These are phyloP conservation scores for Sebastes taczanowskii DNA, from an alignment of 2,797 vertebrate genomes.

Conservation along the genomic window DNA sequence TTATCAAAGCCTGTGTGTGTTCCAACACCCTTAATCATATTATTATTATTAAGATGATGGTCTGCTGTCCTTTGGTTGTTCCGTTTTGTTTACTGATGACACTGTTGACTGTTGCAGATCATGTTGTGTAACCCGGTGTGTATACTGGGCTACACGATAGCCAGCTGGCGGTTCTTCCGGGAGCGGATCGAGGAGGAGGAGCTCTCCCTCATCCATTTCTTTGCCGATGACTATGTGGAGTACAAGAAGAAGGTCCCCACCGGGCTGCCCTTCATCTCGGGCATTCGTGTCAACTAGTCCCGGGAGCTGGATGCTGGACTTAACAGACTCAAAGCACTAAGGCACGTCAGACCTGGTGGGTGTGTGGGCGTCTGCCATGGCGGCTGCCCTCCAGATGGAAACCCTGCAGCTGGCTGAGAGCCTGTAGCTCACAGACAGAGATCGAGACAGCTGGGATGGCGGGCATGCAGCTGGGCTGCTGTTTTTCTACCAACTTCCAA, in stretches of 20 bases:
- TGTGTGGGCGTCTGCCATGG: conserved; percentile 35
- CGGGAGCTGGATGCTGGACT: conserved; percentile 18
- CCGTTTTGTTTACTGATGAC: neutral
- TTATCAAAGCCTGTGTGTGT: neutral
- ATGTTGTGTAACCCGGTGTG: conserved; percentile 96
- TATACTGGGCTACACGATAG: conserved; percentile 89
- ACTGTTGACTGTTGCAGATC: conserved; percentile 78
- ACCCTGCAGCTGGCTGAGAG: conserved; percentile 52
- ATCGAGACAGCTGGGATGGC: conserved; percentile 32
- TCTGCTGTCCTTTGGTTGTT: neutral
- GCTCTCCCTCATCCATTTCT: conserved; percentile 94
- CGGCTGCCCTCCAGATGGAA: conserved; percentile 44
- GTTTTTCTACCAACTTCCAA: conserved; percentile 57
- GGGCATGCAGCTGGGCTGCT: conserved; percentile 55
- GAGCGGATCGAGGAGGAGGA: conserved; percentile 97
- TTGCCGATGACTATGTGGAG: conserved; percentile 93
- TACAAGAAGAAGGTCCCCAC: conserved; percentile 94
- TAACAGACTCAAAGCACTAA: conserved; percentile 60
- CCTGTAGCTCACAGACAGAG: conserved; percentile 49
- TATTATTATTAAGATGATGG: neutral
- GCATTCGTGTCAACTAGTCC: conserved; percentile 87
- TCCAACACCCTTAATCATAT: neutral
- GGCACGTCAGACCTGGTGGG: conserved; percentile 56
- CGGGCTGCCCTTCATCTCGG: conserved; percentile 94
- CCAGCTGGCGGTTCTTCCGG: conserved; percentile 96